Evolutionary conservation across 2,797 vertebrate genomes (phyloP).

Genomic region (Alca torda): DNA sequence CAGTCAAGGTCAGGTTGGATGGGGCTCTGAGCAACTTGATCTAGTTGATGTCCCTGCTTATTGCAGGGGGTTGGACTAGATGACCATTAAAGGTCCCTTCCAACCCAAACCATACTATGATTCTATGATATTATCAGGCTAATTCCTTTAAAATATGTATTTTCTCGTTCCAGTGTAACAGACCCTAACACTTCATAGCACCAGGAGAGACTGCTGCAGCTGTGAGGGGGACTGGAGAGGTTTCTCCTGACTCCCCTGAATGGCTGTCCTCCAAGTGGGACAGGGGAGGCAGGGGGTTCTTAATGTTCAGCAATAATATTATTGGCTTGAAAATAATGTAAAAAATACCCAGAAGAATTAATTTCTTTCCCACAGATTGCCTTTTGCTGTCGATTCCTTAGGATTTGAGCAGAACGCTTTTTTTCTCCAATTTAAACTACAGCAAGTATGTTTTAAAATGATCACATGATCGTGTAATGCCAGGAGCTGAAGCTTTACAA

Average conservation of each 20-base stretch:
- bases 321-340: background rate
- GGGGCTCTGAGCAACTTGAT: background rate
- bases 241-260: background rate
- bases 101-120: background rate
- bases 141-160: background rate
- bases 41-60: background rate
- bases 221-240: background rate
- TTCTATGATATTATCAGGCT: background rate
- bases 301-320: background rate
- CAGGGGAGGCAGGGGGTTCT: background rate
- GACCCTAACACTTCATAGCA: background rate
- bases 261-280: background rate
- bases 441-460: background rate
- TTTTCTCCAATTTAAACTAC: background rate
- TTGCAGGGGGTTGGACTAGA: no score
- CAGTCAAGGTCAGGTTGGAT: accelerated
- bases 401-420: background rate
- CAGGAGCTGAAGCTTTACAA: background rate
- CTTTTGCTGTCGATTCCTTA: background rate
- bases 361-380: background rate
- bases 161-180: background rate
- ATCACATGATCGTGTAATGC: background rate
- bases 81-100: background rate
- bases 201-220: background rate
- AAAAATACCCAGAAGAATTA: background rate